Conservation (phyloP, 2,888 invertebrate genomes). For the Caenorhabditis afra region DNA sequence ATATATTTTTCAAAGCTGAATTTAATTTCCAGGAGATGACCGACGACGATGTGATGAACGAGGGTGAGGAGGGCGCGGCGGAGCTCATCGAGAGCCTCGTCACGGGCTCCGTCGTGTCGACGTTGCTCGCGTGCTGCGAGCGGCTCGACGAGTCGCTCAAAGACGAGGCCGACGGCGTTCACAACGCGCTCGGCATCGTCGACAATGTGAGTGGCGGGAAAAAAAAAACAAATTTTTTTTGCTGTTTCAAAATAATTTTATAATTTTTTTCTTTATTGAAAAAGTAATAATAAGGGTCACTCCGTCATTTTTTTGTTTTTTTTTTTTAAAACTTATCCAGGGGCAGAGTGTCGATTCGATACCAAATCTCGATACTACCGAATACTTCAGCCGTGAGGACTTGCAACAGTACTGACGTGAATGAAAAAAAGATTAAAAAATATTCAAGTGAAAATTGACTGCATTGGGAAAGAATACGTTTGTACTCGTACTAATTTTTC, state of each 20-base stretch:
- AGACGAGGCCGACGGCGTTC: conserved; percentile 88
- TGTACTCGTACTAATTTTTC: too few relatives aligned
- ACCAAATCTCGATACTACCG: too few relatives aligned
- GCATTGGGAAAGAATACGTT: too few relatives aligned
- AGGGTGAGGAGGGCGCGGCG: conserved; percentile 84
- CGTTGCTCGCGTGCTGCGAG: conserved; percentile 86
- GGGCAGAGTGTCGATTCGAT: too few relatives aligned
- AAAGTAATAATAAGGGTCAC: too few relatives aligned
- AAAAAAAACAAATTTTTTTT: not conserved
- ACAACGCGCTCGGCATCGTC: conserved; percentile 92
- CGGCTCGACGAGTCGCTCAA: conserved; percentile 91
- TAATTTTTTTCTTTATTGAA: conserved; percentile 1
- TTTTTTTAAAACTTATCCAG: too few relatives aligned
- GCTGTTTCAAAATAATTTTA: too few relatives aligned
- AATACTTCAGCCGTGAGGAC: too few relatives aligned
- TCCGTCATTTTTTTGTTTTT: too few relatives aligned
- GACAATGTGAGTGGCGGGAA: conserved; percentile 87
- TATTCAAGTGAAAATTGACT: too few relatives aligned
- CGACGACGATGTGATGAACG: conserved; percentile 91
- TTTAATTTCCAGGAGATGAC: conserved; percentile 87
- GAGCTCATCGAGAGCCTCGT: conserved; percentile 90
- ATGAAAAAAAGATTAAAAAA: too few relatives aligned
- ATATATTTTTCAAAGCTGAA: not conserved
- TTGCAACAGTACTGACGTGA: too few relatives aligned
- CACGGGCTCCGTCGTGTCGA: conserved; percentile 91